These are phyloP conservation scores for Drosophila bifasciata DNA, from an alignment of 1,140 invertebrate species.

Conservation along the genomic window DNA sequence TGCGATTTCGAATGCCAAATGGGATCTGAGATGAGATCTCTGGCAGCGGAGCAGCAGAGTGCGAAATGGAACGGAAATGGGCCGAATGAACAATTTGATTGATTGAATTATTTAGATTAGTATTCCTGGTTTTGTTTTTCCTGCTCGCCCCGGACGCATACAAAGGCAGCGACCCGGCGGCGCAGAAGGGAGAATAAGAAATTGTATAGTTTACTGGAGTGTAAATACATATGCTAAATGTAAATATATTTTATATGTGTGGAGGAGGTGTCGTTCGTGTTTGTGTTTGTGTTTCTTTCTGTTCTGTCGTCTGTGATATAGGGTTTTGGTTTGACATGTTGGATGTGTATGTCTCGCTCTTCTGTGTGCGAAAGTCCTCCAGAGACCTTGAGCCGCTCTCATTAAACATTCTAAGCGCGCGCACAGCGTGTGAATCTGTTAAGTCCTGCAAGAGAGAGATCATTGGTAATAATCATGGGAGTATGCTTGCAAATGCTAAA, in stretches of 20 bases:
- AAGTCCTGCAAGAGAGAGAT: slow-evolving; percentile 46
- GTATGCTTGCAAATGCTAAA: not conserved
- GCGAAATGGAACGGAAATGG: slow-evolving; percentile 17
- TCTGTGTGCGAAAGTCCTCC: slow-evolving; percentile 46
- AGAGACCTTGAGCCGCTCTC: slow-evolving; percentile 39
- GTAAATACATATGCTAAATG: slow-evolving; percentile 72
- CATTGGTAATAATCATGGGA: not conserved
- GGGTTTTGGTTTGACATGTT: slow-evolving; percentile 23
- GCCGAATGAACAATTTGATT: slow-evolving; percentile 35
- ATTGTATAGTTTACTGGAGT: slow-evolving; percentile 66
- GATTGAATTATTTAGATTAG: slow-evolving; percentile 7
- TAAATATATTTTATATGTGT: slow-evolving; percentile 52
- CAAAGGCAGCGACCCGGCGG: no score
- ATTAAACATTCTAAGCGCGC: slow-evolving; percentile 19
- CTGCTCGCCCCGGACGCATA: not conserved
- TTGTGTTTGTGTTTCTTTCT: slow-evolving; percentile 29
- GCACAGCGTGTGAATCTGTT: slow-evolving; percentile 46
- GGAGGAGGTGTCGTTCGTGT: no score
- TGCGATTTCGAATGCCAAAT: slow-evolving; percentile 16
- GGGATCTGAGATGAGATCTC: slow-evolving; percentile 34
- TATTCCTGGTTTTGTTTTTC: not conserved
- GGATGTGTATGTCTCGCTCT: slow-evolving; percentile 14
- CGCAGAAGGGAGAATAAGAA: slow-evolving; percentile 18
- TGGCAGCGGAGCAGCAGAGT: slow-evolving; percentile 26
- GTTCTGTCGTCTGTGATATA: slow-evolving; percentile 24